Evolutionary conservation across 2,888 invertebrate genomes (phyloP), one percentile per base, ranked within the genome.

Genomic region (Patella caerulea): DNA sequence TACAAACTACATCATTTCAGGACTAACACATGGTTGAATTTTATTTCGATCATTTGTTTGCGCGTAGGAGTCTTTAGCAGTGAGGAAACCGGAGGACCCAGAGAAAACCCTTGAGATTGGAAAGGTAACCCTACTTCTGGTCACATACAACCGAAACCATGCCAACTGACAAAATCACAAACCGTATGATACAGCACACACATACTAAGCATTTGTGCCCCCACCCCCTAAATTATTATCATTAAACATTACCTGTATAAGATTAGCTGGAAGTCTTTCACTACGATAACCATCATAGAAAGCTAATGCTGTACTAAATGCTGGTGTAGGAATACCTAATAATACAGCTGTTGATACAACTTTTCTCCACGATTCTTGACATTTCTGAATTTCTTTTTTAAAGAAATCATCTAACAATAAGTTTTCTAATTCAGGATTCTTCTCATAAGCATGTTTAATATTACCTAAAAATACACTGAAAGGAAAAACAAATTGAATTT

Each of bases 251-350:
- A 95, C 96, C 94, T 99, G 99, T 78, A 99, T 93, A 78, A 99
- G 93, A 92, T 99, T 99, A 9, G 99, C 99, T 0, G 99, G 99
- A 73, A 99, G 93, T 75, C 94, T 93, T 69, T 94, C 95, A 2
- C 95, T 94, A 77, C 98, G 94, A 92, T 97, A 99, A 1, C 99
- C 99, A 92, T 99, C 99, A 91, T 97, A 99, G 93, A 99, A 99
- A 19, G 98, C 96, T 55, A 99, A 93, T 0, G 99, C 99, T 0
- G 98, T 95, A 76, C 96, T 95, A 88, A 99, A 94, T 0, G 97
- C 96, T 0, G 99, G 99, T 17, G 96, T 95, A 0, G 99, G 98
- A 75, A 98, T 95, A n/a, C 98, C 99, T 19, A 95, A 92, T 59
- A 91, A 91, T 3, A 93, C 94, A 19, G 93, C 93, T 54, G 91